These are phyloP conservation scores for Epinotia demarniana DNA, from an alignment of 2,888 invertebrate species.

Conservation along the genomic window DNA sequence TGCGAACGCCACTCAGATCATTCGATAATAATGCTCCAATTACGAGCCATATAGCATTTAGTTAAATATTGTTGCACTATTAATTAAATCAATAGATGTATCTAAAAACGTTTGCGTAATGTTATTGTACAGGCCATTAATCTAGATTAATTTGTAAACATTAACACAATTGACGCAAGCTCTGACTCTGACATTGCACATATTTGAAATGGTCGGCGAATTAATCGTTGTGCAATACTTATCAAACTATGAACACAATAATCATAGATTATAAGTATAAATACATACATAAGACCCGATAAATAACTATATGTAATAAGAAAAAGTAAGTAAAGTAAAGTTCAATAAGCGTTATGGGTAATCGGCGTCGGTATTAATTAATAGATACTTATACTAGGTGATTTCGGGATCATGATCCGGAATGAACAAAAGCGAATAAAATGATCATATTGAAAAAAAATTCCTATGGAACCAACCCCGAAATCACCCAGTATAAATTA, in stretches of 20 bases:
- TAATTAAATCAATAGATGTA: background rate
- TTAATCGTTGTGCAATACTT: conserved; percentile 9
- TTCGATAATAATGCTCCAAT: background rate
- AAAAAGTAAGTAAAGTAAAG: too few species aligned
- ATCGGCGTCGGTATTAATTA: too few species aligned
- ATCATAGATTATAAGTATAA: background rate
- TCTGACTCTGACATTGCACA: conserved; percentile 12
- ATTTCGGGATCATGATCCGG: too few species aligned
- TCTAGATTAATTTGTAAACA: background rate
- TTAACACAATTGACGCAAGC: background rate
- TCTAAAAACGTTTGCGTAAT: background rate
- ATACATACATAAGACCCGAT: too few species aligned
- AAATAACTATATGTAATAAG: too few species aligned
- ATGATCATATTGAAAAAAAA: too few species aligned
- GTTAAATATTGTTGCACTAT: background rate
- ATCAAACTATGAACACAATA: background rate
- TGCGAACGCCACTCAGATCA: background rate
- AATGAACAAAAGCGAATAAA: too few species aligned
- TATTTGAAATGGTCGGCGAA: conserved; percentile 12
- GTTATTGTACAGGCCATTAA: background rate
- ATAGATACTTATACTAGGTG: too few species aligned
- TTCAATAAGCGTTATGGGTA: too few species aligned
- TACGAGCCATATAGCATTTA: background rate
- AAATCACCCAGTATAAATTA: too few species aligned
- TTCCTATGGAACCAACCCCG: too few species aligned